Evolutionary conservation across 2,797 vertebrate genomes (phyloP).

Genomic region (Phoebastria nigripes): DNA sequence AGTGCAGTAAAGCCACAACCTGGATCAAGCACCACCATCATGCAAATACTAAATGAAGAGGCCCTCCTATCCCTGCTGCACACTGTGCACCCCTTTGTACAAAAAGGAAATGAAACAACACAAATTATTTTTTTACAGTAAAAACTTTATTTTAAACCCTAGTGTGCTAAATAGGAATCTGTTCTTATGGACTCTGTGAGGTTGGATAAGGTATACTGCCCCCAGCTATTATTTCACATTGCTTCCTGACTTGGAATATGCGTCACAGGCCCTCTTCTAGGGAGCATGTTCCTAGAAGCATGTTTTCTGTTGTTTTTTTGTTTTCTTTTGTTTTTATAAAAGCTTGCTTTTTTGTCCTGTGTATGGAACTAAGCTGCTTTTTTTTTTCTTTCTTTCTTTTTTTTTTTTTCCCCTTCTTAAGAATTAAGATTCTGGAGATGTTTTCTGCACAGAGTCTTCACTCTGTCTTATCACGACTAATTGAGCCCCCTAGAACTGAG

Average conservation of each 20-base stretch:
- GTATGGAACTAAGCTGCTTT: not conserved
- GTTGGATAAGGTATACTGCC: not conserved
- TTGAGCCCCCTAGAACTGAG: constrained; percentile 85
- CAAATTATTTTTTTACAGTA: not conserved
- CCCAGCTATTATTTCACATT: not conserved
- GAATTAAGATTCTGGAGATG: constrained; percentile 95
- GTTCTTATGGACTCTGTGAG: not conserved
- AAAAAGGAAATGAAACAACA: not conserved
- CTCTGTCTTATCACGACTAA: constrained; percentile 87
- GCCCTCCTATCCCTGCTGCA: not conserved
- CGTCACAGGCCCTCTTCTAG: not conserved
- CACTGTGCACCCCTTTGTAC: not conserved
- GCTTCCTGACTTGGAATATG: not conserved
- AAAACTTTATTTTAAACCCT: not conserved
- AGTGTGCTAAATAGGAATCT: not conserved
- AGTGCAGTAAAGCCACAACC: not conserved
- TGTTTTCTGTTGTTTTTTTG: not conserved
- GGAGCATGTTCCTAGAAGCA: not conserved
- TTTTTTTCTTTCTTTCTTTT: not conserved
- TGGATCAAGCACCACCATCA: not conserved
- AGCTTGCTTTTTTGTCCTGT: not conserved
- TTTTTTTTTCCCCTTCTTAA: constrained; percentile 33
- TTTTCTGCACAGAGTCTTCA: constrained; percentile 84
- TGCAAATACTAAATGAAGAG: not conserved
- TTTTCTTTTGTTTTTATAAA: not conserved